A percentile compares a stretch with the other conserved stretches of the same genome.
Conservation (phyloP, 30 jellyfish, hydroid and myxozoan species). For the Nemopilema nomurai region DNA sequence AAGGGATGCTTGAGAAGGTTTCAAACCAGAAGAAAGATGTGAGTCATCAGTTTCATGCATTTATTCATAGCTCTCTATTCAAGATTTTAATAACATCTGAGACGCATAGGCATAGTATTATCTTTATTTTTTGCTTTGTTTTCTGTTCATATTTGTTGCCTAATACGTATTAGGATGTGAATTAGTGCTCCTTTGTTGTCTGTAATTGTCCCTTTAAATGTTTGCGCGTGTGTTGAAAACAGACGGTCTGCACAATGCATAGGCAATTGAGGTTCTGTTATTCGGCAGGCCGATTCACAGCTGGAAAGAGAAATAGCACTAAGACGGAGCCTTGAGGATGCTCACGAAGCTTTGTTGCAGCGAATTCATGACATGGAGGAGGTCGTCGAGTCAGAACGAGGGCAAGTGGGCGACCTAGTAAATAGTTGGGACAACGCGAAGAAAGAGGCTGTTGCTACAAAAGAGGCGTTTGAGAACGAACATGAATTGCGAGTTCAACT, state of each 20-base stretch:
- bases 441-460: slow-evolving; percentile 58
- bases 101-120: neutral
- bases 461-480: slow-evolving; percentile 73
- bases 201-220: neutral
- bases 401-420: slow-evolving; percentile 53
- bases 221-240: neutral
- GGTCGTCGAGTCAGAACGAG: slow-evolving; percentile 55
- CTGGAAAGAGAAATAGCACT: slow-evolving; percentile 52
- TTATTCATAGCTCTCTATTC: no score
- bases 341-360: slow-evolving; percentile 55
- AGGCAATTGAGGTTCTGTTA: neutral
- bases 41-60: no score
- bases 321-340: slow-evolving; percentile 70
- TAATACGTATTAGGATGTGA: no score
- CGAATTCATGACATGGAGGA: slow-evolving; percentile 63
- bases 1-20: slow-evolving; percentile 39
- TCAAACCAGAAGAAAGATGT: slow-evolving; percentile 41
- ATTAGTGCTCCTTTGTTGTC: no score
- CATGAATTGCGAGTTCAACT: slow-evolving; percentile 60
- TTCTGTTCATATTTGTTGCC: no score
- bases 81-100: no score
- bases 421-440: slow-evolving; percentile 59
- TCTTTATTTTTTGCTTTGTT: no score
- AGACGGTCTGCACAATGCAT: neutral
- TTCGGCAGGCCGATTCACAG: slow-evolving; percentile 33